Conservation (phyloP, 2,797 vertebrate species). For the Odontamblyopus lacepedii region DNA sequence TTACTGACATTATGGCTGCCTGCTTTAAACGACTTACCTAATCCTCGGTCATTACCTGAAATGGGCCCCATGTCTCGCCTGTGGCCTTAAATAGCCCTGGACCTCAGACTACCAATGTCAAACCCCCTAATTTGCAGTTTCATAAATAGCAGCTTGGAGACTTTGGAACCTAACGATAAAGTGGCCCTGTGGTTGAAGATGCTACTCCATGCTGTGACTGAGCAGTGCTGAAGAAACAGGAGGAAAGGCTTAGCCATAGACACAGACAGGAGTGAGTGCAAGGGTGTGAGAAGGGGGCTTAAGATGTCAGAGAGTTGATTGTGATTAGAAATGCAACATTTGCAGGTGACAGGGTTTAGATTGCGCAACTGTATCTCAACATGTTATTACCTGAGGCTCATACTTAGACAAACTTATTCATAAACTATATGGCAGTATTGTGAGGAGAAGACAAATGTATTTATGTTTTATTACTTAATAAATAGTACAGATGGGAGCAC, state of each 20-base stretch:
- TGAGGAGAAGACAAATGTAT: not conserved
- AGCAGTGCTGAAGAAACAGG: slow-evolving; percentile 45
- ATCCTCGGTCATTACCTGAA: slow-evolving; percentile 80
- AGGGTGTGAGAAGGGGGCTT: slow-evolving; percentile 52
- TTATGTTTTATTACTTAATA: slow-evolving; percentile 16
- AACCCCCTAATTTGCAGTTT: slow-evolving; percentile 76
- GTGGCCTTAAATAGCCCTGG: slow-evolving; percentile 70
- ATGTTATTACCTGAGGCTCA: slow-evolving; percentile 41
- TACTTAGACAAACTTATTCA: not conserved
- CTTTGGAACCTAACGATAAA: slow-evolving; percentile 63
- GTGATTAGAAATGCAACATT: slow-evolving; percentile 39
- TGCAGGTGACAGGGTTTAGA: slow-evolving; percentile 34
- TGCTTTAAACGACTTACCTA: slow-evolving; percentile 73
- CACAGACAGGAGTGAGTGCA: slow-evolving; percentile 54
- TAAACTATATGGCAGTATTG: slow-evolving; percentile 10
- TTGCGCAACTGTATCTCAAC: slow-evolving; percentile 49
- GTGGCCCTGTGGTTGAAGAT: slow-evolving; percentile 48
- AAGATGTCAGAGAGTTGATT: slow-evolving; percentile 51
- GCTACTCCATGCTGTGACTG: slow-evolving; percentile 33
- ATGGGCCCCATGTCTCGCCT: slow-evolving; percentile 72
- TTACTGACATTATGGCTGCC: slow-evolving; percentile 58
- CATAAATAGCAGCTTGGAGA: slow-evolving; percentile 70
- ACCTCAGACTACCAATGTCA: slow-evolving; percentile 65
- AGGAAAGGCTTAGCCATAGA: slow-evolving; percentile 58
- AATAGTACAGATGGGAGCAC: not conserved